Evolutionary conservation across 2,888 invertebrate species (phyloP), one percentile per base, ranked within the genome.

Genomic region (Limnephilus auricula): DNA sequence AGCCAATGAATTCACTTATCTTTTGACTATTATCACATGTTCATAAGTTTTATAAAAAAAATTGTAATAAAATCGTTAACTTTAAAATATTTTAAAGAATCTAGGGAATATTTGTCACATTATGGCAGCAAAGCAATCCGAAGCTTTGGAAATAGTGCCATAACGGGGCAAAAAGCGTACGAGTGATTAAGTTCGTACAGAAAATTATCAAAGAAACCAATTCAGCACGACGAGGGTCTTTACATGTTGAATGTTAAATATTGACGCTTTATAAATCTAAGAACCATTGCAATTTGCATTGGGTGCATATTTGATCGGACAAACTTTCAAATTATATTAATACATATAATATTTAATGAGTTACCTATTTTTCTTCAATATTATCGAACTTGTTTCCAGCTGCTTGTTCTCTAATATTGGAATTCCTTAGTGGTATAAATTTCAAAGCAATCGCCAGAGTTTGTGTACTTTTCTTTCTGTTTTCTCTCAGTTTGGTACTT

Each of bases 381-480:
- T 50, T 40, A 85, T 85, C 6, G 85, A 25, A 40, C 50, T 85
- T n/a, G 50, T 25, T 85, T 85, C 45, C 40, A 85, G n/a, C 30
- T 85, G 15, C 4, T 40, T 45, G 40, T 40, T 85, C 18, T n/a
- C n/a, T 37, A 85, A 50, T 85, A 85, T 85, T 85, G 85, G 45
- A 85, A 45, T 85, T 85, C 85, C 30, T 85, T 85, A 40, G 85
- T 32, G 30, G 31, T 85, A 45, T 85, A 85, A 85, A 85, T 85
- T 85, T 85, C 85, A 5, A 85, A 30, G 30, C 85, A 85, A 85
- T 85, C 12, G 50, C 45, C 30, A 30, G 45, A 85, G 40, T 85
- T 85, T 85, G 32, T 37, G 13, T 13, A 85, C n/a, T 85, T 85
- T 50, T 37, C 83, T 34, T 37, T 40, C 30, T 40, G 30, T 50